Evolutionary conservation across 2,888 invertebrate species (phyloP).

Genomic region (Laothoe populi): DNA sequence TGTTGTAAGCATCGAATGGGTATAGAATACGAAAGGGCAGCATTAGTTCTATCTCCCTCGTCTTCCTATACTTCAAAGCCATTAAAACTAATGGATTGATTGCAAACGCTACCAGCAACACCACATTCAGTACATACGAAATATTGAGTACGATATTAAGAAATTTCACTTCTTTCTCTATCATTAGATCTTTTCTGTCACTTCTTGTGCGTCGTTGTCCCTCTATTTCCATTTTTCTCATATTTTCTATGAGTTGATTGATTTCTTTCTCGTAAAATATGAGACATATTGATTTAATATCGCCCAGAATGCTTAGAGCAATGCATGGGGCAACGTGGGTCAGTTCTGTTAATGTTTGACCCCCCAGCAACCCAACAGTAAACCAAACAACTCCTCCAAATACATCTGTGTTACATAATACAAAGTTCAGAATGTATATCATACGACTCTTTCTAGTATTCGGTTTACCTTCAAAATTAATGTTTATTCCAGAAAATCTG

Average conservation of each 20-base stretch:
- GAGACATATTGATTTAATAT: conserved; percentile 45
- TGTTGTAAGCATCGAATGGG: conserved; percentile 60
- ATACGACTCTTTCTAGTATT: conserved; percentile 33
- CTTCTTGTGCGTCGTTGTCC: conserved; percentile 31
- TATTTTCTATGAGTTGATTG: conserved; percentile 42
- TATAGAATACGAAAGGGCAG: conserved; percentile 61
- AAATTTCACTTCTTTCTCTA: conserved; percentile 47
- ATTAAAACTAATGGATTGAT: conserved; percentile 52
- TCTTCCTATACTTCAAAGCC: conserved; percentile 50
- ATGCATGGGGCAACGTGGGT: conserved; percentile 58
- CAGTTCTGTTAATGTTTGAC: conserved; percentile 48
- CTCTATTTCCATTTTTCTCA: conserved; percentile 47
- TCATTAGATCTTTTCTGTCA: conserved; percentile 42
- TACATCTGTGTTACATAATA: conserved; percentile 51
- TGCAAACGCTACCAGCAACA: conserved; percentile 47
- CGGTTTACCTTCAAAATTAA: background rate
- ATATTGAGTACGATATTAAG: conserved; percentile 50
- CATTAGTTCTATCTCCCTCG: conserved; percentile 48
- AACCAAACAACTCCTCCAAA: conserved; percentile 52
- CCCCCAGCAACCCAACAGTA: conserved; percentile 43
- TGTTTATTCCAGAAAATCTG: background rate
- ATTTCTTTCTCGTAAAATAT: conserved; percentile 42
- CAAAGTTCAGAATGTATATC: conserved; percentile 49
- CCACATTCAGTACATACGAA: conserved; percentile 47
- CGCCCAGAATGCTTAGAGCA: conserved; percentile 41